phyloP scores from a whole-genome alignment of 2,113 vertebrate genomes.

The Mobula birostris region DNA sequence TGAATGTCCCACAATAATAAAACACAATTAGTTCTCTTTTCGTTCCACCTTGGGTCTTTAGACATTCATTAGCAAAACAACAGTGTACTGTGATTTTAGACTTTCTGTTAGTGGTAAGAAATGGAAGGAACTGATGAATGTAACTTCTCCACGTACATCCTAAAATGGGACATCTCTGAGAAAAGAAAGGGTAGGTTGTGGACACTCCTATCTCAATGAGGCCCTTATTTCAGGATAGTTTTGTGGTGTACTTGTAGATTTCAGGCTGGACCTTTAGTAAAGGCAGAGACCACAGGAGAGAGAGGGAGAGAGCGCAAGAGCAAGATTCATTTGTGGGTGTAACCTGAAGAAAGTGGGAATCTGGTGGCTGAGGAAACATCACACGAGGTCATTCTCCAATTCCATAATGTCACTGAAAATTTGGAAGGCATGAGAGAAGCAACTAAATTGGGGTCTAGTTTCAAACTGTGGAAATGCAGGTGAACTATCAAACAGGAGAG shows the following conservation, averaged over 20 bases:
- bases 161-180: neutral
- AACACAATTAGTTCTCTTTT: neutral
- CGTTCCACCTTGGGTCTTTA: neutral
- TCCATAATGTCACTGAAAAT: neutral
- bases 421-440: neutral
- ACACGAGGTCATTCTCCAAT: neutral
- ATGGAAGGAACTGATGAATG: neutral
- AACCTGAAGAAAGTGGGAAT: neutral
- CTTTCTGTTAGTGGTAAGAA: neutral
- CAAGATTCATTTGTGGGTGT: neutral
- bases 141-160: neutral
- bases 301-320: neutral
- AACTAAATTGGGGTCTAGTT: neutral
- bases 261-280: neutral
- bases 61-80: neutral
- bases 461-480: neutral
- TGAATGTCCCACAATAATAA: neutral
- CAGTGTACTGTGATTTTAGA: neutral
- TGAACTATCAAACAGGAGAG: neutral
- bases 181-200: neutral
- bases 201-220: too few species aligned
- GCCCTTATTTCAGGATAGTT: neutral
- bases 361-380: neutral
- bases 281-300: neutral
- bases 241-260: neutral